Evolutionary conservation across 2,113 vertebrate species (phyloP), one percentile per base, ranked within the genome.

Genomic region (Toxostoma redivivum): DNA sequence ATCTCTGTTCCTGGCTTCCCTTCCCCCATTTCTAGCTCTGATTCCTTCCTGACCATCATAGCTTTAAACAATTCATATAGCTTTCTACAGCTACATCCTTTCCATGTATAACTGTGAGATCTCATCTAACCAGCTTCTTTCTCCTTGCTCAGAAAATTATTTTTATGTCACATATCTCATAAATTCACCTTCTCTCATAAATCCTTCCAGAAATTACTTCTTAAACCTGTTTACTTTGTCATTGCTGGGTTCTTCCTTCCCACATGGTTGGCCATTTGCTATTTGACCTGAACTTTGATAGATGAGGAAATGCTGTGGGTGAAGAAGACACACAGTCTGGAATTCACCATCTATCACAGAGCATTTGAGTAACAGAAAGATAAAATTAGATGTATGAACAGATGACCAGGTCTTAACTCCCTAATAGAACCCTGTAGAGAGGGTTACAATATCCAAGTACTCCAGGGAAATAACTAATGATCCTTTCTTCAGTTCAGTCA

Each of bases 391-490:
- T 48, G 42, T 78, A 77, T 83, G 91, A 94, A 88, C 42, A 96
- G 89, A 93, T 83, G 85, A 58, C 76, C 64, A 58, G 87, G 85
- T 88, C 87, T 92, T 93, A 95, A 91, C 58, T 92, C 79, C 47
- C 60, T 94, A 92, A 95, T 23, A 91, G 86, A 97, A 93, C 56
- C 82, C 82, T 67, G 56, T 80, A 71, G 93, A 97, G 90, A 90
- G 71, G 76, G 90, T 92, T 86, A 95, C 79, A 67, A 86, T 74
- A 95, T 58, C 82, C 66, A 93, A 64, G 81, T 93, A 95, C 95
- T 95, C 85, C 38, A 64, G 92, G 93, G 92, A 97, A 88, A 97
- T 95, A 97, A 93, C 56, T 95, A 95, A 97, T 90, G 85, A 93
- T 86, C 58, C 64, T 88, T 97, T 91, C 79, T 94, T 94, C 79